Evolutionary conservation across 2,797 vertebrate genomes (phyloP), one percentile per base, ranked within the genome.

Genomic region (Eulemur albifrons): DNA sequence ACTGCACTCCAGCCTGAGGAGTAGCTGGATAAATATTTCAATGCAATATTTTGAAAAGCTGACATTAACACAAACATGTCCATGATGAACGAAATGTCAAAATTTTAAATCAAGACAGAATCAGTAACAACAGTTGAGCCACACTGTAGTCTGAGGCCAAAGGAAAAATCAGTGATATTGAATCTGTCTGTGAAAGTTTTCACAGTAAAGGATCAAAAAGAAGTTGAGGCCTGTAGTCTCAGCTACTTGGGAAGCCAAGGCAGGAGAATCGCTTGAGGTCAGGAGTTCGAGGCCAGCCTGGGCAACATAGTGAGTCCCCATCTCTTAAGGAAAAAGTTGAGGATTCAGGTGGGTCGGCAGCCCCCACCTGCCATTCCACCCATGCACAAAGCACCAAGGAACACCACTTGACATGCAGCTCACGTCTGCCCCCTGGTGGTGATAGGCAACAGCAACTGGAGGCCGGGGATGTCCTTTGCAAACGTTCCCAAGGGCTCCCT

Each of bases 391-490:
- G 69, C 45, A 7, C 38, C 5, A 9, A 48, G 45, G 15, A 35
- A 2, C 7, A 4, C 32, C 1, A 2, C 59, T 43, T 0, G 30
- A 9, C 9, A 40, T 67, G 52, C 43, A 63, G 93, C 4, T 89
- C 59, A 30, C 52, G 30, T 14, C 7, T 81, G 48, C 80, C 94
- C 86, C 82, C 97, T 89, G 21, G 45, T 89, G 94, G 89, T 20
- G 0, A 61, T 11, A 5, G 4, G 5, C 63, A 87, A 14, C 4
- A 17, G 63, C 82, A 69, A 21, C 14, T 27, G 8, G 14, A 3
- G n/a, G 32, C 4, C 0, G 21, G 21, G 9, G 54, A 17, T 7
- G 23, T 43, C 17, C 40, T 27, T 50, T 50, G 40, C 15, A 23
- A 38, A 59, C 21, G 5, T 83, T 72, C 79, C 21, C 27, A 10